Conservation (phyloP, 2,797 vertebrate genomes). For the Sebastes flavidus region DNA sequence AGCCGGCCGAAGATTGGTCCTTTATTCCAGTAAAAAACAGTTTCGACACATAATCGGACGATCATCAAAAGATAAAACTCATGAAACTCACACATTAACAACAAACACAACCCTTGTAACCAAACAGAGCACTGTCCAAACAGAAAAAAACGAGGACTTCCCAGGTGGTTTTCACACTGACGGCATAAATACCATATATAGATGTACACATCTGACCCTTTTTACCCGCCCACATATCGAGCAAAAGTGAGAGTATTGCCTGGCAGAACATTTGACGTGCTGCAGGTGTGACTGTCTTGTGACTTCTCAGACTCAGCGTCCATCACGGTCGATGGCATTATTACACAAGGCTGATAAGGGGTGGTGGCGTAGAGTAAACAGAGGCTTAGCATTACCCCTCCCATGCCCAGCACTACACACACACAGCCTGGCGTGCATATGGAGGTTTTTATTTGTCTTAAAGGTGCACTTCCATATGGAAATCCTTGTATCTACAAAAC, state of each 20-base stretch:
- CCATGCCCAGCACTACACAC: background rate
- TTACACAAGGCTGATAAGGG: conserved; percentile 19
- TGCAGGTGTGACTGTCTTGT: conserved; percentile 36
- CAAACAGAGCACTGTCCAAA: conserved; percentile 37
- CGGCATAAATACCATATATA: conserved; percentile 23
- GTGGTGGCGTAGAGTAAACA: conserved; percentile 5
- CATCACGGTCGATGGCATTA: conserved; percentile 5
- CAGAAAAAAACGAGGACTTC: background rate
- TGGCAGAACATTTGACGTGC: background rate
- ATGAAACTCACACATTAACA: background rate
- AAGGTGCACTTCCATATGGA: background rate
- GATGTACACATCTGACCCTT: background rate
- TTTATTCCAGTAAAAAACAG: background rate
- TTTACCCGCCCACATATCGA: background rate
- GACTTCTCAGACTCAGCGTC: conserved; percentile 28
- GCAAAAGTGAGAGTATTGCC: conserved; percentile 5
- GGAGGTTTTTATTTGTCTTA: background rate
- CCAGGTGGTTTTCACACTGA: conserved; percentile 26
- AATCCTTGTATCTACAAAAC: background rate
- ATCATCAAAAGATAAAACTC: conserved; percentile 30
- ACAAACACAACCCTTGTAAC: conserved; percentile 35
- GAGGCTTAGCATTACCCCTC: background rate
- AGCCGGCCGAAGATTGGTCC: background rate
- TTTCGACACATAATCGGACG: conserved; percentile 9
- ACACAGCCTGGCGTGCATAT: background rate